These are phyloP conservation scores for Lydus trimaculatus DNA, from an alignment of 2,888 invertebrate species.

Conservation along the genomic window DNA sequence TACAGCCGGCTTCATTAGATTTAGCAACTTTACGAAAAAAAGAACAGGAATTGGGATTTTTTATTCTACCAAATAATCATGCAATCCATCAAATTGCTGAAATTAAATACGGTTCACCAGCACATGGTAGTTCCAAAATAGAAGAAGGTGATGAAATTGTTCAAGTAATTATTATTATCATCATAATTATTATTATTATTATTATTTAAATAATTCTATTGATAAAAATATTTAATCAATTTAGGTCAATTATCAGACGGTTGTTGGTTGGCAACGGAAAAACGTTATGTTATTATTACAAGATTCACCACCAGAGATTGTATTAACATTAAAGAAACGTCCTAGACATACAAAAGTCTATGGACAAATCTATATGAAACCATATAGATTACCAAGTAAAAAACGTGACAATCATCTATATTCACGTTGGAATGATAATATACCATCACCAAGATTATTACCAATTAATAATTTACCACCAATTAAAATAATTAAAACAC, in stretches of 20 bases:
- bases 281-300: constrained; percentile 76
- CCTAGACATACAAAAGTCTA: constrained; percentile 83
- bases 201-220: not conserved
- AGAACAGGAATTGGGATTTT: constrained; percentile 89
- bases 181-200: constrained; percentile 13
- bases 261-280: constrained; percentile 83
- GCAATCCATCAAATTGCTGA: constrained; percentile 84
- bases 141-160: constrained; percentile 97
- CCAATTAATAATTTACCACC: constrained; percentile 68
- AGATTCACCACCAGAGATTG: constrained; percentile 81
- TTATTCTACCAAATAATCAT: constrained; percentile 85
- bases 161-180: constrained; percentile 70
- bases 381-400: constrained; percentile 75
- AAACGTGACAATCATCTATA: constrained; percentile 68
- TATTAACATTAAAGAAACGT: constrained; percentile 81
- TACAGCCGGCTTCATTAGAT: constrained; percentile 92
- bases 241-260: constrained; percentile 74
- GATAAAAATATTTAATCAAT: constrained; percentile 8
- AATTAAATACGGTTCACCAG: constrained; percentile 90
- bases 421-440: constrained; percentile 72
- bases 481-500: constrained; percentile 61
- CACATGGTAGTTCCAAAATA: constrained; percentile 90
- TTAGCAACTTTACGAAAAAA: constrained; percentile 86
- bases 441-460: constrained; percentile 72
- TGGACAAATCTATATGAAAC: constrained; percentile 76